A percentile compares a stretch with the other conserved stretches of the same genome.
Evolutionary conservation across 2,797 vertebrate genomes (phyloP).

Genomic region (Sibirionetta formosa): DNA sequence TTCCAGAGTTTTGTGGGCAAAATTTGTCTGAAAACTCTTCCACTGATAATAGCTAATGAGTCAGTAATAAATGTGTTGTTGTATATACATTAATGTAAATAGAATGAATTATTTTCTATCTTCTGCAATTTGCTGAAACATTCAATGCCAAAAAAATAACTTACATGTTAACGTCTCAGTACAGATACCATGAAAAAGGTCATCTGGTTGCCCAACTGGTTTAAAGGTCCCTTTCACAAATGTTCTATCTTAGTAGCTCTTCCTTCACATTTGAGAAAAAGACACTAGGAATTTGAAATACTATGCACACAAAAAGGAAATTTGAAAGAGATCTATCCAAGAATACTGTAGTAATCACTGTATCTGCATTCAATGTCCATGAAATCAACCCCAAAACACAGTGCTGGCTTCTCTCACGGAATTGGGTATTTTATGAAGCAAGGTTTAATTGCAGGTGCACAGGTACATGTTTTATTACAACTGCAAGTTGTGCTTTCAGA

Average conservation of each 20-base stretch:
- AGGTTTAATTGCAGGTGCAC: neutral
- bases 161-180: no score
- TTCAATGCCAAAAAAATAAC: neutral
- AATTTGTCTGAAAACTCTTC: neutral
- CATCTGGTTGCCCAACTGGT: neutral
- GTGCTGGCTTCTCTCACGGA: neutral
- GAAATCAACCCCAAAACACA: neutral
- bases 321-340: neutral
- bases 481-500: neutral
- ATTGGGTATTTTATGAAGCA: neutral
- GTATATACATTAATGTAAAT: no score
- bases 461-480: neutral
- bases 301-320: neutral
- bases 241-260: no score
- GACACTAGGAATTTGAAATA: neutral
- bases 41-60: neutral
- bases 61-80: neutral
- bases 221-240: neutral
- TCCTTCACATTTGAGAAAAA: neutral
- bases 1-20: neutral
- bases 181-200: no score
- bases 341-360: neutral
- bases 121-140: neutral
- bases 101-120: neutral
- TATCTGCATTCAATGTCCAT: neutral